A percentile compares a stretch with the other conserved stretches of the same genome.
These are phyloP conservation scores for Cacoxenus indagator DNA, from an alignment of 2,888 invertebrate genomes.

Conservation along the genomic window DNA sequence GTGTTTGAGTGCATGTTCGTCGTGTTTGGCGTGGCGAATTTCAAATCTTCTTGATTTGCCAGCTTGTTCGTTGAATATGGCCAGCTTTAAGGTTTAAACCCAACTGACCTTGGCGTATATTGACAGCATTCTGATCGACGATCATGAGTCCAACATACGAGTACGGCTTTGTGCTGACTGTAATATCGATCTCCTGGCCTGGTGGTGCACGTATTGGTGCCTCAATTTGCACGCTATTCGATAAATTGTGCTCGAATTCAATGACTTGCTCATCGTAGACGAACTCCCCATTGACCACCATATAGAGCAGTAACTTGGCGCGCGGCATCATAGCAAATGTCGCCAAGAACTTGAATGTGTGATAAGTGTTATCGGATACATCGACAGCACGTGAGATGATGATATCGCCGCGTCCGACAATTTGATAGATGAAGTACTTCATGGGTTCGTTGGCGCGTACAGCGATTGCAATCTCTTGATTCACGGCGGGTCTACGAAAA, in stretches of 20 bases:
- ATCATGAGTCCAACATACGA: conserved; percentile 92
- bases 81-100: no score
- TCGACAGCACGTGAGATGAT: conserved; percentile 82
- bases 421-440: conserved; percentile 82
- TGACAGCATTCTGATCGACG: conserved; percentile 85
- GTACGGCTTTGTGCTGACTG: conserved; percentile 85
- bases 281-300: conserved; percentile 82
- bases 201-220: conserved; percentile 80
- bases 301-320: conserved; percentile 86
- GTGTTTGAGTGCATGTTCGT: no score
- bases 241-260: conserved; percentile 82
- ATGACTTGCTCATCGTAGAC: conserved; percentile 91
- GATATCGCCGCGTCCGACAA: conserved; percentile 90
- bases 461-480: conserved; percentile 81
- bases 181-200: conserved; percentile 83
- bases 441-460: conserved; percentile 84
- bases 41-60: no score
- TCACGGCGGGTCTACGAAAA: conserved; percentile 74
- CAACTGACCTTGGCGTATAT: conserved; percentile 78
- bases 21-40: not conserved
- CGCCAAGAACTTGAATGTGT: conserved; percentile 75
- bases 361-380: conserved; percentile 69
- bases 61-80: not conserved
- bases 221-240: conserved; percentile 84
- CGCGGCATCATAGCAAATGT: conserved; percentile 87